Conservation (phyloP, 2,113 vertebrate genomes). For the Ramphastos sulfuratus region DNA sequence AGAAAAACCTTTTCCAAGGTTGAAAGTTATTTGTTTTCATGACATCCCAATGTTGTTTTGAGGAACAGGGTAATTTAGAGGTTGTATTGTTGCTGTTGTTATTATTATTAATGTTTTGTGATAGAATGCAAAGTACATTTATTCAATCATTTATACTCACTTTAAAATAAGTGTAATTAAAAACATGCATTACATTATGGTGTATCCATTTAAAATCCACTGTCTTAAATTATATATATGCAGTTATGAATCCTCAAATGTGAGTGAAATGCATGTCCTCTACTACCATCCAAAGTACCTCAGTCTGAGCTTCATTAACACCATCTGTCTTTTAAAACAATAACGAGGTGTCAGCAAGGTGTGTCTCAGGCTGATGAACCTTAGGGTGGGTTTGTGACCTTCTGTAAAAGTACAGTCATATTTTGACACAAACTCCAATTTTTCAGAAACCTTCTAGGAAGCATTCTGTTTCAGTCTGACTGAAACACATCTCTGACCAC, state of each 20-base stretch:
- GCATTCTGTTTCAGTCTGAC: fast-evolving
- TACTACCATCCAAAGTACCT: background rate
- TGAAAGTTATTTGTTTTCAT: conserved; percentile 22
- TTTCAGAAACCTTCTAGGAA: background rate
- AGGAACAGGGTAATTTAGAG: background rate
- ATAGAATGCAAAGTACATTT: background rate
- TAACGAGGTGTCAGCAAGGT: background rate
- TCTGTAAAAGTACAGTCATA: background rate
- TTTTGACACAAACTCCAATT: background rate
- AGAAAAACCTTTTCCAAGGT: conserved; percentile 37
- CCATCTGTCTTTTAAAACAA: background rate
- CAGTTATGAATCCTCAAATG: background rate
- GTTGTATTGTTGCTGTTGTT: background rate
- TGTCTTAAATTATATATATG: background rate
- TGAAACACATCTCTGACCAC: background rate
- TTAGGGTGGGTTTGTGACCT: background rate
- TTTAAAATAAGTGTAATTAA: background rate
- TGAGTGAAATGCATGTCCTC: background rate
- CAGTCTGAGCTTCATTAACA: background rate
- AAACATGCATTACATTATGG: background rate
- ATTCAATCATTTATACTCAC: background rate
- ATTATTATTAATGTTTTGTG: background rate
- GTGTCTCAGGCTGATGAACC: background rate
- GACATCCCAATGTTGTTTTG: background rate
- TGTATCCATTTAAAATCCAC: background rate